Base-by-base conservation (phyloP, 2,113 vertebrate species). In the Platanista minor region DNA sequence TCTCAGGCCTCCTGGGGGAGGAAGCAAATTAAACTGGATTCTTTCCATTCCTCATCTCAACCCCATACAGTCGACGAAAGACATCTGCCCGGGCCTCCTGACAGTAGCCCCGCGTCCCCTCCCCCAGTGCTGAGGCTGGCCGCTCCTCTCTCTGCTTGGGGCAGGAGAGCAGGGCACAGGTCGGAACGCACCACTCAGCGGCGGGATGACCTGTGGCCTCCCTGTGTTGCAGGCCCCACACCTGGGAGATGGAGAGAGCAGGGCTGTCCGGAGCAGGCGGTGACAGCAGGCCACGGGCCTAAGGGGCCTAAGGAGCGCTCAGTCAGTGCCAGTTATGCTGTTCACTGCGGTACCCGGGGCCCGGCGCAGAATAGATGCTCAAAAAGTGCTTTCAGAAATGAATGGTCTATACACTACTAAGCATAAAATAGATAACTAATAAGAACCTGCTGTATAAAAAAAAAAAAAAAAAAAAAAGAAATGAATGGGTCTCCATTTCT, bases 271-370 rank as follows among this genome's bases (percentile, higher is more conserved):
- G 29, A 74, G 64, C 64, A 20, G 46, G 41, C 12, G 36, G 21
- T n/a, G 54, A 61, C 49, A 31, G n/a, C 20, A 0, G 39, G 84
- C 18, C 1, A 0, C 5, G 0, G 3, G 31, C 33, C 27, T 0
- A 12, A 41, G 31, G 0, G 3, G 31, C 33, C 27, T 0, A 12
- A 41, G 31, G 29, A 69, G 36, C 0, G 0, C 9, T 11, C 4
- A 5, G 27, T 64, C 13, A 13, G 25, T 4, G 17, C 33, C 8
- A 20, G 29, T 29, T 14, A 17, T 23, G 18, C 36, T 36, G 8
- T 39, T 41, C 11, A 15, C 77, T 14, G 3, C 0, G 33, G 31
- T 6, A 59, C 49, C 46, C 0, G 0, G 15, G 23, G 21, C 27
- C 69, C 3, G 0, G 29, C 0, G 1, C 39, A 27, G 13, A 75